A percentile compares a stretch with the other conserved stretches of the same genome.
phyloP scores from a whole-genome alignment of 2,888 invertebrate genomes.

The Spialia ferax region DNA sequence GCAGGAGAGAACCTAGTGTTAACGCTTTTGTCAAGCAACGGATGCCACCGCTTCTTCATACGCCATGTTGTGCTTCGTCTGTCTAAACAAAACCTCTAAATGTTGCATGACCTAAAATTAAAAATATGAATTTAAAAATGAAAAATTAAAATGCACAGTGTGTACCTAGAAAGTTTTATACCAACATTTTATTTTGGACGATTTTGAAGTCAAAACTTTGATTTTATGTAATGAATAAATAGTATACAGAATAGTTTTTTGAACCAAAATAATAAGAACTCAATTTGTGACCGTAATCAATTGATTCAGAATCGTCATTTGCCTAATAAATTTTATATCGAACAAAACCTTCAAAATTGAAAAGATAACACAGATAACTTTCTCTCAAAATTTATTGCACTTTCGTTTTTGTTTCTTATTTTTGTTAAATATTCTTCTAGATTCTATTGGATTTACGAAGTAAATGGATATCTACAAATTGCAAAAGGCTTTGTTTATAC shows the following conservation, averaged over 20 bases:
- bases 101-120: constrained; percentile 69
- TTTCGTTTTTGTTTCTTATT: not conserved
- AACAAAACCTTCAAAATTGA: constrained; percentile 18
- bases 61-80: constrained; percentile 27
- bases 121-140: constrained; percentile 44
- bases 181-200: not conserved
- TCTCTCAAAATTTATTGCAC: not conserved
- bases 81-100: constrained; percentile 48
- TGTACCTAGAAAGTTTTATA: constrained; percentile 15
- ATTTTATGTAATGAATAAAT: not conserved
- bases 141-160: constrained; percentile 4
- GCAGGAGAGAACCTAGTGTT: constrained; percentile 13
- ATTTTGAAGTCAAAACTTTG: constrained; percentile 19
- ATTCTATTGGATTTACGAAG: not conserved
- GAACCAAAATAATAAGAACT: not conserved
- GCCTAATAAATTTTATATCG: not conserved
- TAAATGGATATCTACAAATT: not conserved
- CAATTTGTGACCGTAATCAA: not conserved
- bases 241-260: not conserved
- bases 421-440: not conserved
- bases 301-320: constrained; percentile 29
- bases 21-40: constrained; percentile 12
- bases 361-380: not conserved
- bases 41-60: constrained; percentile 36
- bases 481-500: not conserved